Base-by-base conservation (phyloP, 1,140 invertebrate species). In the Oncopeltus fasciatus region DNA sequence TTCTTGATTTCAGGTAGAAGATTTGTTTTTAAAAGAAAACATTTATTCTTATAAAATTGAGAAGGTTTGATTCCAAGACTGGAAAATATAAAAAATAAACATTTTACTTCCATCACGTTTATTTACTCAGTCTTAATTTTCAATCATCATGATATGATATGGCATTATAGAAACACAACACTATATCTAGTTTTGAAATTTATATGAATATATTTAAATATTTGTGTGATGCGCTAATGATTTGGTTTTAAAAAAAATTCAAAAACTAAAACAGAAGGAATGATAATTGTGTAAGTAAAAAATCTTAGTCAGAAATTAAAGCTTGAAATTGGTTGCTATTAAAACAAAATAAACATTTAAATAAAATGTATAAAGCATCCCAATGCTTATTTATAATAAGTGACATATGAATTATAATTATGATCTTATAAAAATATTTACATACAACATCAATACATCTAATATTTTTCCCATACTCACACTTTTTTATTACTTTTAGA, bases 141-240 rank as follows among this genome's bases (percentile, higher is more conserved):
- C 56, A 57, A 57, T 57, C 56, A 57, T 57, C 56, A 57, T 57
- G 56, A 57, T 57, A 57, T 57, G 56, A 29, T 57, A 57, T 57
- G 56, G 56, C 56, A 57, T 31, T 57, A 53, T 26, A 53, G 24
- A 53, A 53, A 53, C 49, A 53, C 49, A 53, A 53, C 12, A 24
- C 49, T 53, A 53, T 16, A 53, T 26, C 49, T 53, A 53, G 26
- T 53, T 53, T 53, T 24, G 26, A 53, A 53, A 21, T 24, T 24
- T 53, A 14, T 24, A 53, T 24, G 12, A 27, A 53, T 26, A 53
- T 24, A 53, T 20, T 24, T 53, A 53, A 26, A 53, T 14, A 53
- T 14, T n/a, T 24, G 20, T 53, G 20, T 21, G 24, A 20, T 49
- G 24, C 24, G 14, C 49, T 53, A 24, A 38, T 38, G 31, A 8